Conservation (phyloP, 2,888 invertebrate species). For the Noctua janthe region DNA sequence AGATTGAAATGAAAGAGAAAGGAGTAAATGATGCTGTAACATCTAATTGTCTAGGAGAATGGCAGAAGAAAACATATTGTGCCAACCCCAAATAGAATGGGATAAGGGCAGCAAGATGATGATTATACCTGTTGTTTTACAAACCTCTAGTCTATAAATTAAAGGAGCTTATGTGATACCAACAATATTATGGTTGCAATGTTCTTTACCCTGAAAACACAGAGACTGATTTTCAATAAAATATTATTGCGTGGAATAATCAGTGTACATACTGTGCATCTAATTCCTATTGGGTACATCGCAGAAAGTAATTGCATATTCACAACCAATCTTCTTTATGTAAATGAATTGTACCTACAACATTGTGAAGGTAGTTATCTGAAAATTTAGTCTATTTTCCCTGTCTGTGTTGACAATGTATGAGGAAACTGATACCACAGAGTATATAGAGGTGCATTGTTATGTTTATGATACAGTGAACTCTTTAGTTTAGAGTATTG, state of each 20-base stretch:
- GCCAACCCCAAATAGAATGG: no score
- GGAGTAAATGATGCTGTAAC: no score
- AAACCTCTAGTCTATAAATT: not conserved
- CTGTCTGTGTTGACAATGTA: constrained; percentile 33
- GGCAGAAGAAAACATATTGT: no score
- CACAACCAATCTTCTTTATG: constrained; percentile 18
- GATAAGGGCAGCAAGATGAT: no score
- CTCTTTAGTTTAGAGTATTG: constrained; percentile 29
- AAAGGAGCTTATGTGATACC: not conserved
- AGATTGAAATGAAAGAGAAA: no score
- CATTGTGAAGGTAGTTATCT: constrained; percentile 25
- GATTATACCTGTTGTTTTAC: not conserved
- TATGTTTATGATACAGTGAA: constrained; percentile 20
- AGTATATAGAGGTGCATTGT: constrained; percentile 12
- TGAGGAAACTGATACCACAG: constrained; percentile 46
- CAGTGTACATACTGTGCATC: not conserved
- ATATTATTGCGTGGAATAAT: not conserved
- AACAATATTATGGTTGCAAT: not conserved
- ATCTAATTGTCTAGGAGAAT: no score
- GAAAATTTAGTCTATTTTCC: constrained; percentile 31
- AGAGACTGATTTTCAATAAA: not conserved
- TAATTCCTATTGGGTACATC: not conserved
- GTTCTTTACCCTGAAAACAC: not conserved
- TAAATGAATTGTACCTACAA: constrained; percentile 15
- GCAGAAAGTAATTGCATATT: constrained; percentile 10